Base-by-base conservation (phyloP, 1,140 invertebrate species). In the Belonocnema kinseyi region DNA sequence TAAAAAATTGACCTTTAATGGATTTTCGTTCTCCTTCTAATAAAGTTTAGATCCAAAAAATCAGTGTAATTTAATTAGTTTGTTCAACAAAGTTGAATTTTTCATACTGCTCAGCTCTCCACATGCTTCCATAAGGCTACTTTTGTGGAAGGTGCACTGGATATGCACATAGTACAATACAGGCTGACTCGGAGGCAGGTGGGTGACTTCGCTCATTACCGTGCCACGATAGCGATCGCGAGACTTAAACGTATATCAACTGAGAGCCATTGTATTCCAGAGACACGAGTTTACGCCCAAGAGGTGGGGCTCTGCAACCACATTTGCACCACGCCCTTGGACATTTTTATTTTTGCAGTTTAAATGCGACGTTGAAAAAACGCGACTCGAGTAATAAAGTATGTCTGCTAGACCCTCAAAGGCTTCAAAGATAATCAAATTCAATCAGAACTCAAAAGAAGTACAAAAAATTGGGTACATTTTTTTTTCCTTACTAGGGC, bases 201-300 rank as follows among this genome's bases (percentile, higher is more conserved):
- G 86, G 87, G 80, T 86, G 75, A 84, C 82, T 81, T 53, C 78
- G 79, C 82, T 87, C 81, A 83, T 87, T 88, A 88, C 84, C 83
- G 83, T 82, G 77, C 77, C 76, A 61, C 76, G 86, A 85, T 85
- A 83, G 77, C 73, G 75, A 85, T 85, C 85, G 80, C 74, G 79
- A 80, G 79, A 53, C 75, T 76, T 80, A 83, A 83, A 82, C 79
- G 80, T 77, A 82, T 78, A 80, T 83, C 79, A 81, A 80, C 80
- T 78, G 72, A 77, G 78, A 83, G 80, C 82, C 80, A 84, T 84
- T 84, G 82, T 84, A 82, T 73, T 80, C 77, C 80, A 78, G 82
- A 80, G 80, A 84, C 80, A 82, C 79, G 78, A 81, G 83, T 84
- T 82, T 78, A 84, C 83, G 83, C 83, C 83, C 83, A 84, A 78